Conservation (phyloP, 2,113 vertebrate genomes). For the Neofelis nebulosa region DNA sequence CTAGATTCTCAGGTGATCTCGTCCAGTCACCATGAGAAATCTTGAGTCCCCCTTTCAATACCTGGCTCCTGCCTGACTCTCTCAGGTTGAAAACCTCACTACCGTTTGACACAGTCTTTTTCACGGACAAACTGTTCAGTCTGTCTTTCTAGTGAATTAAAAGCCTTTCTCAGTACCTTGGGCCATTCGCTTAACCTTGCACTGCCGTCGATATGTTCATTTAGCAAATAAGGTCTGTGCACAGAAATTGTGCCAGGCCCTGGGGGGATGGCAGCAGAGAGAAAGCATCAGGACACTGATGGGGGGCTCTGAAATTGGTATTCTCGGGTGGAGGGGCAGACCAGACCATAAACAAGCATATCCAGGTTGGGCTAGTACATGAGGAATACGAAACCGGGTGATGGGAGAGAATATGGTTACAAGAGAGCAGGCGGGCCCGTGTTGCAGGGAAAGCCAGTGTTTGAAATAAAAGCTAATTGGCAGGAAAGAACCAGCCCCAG, state of each 20-base stretch:
- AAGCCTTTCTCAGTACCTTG: background rate
- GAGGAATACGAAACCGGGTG: background rate
- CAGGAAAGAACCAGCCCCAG: background rate
- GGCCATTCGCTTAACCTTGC: background rate
- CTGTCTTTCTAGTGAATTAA: background rate
- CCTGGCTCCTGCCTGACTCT: background rate
- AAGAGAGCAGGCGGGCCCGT: background rate
- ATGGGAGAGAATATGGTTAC: background rate
- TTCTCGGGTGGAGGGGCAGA: background rate
- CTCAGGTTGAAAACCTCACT: background rate
- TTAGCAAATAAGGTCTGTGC: background rate
- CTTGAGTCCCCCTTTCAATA: background rate
- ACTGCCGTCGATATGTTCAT: background rate
- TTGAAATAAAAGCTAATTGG: background rate
- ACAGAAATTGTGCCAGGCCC: background rate
- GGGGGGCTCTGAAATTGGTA: accelerated
- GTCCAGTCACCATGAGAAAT: background rate
- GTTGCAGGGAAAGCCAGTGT: background rate
- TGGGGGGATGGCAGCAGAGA: accelerated
- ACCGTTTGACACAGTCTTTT: background rate
- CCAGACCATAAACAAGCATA: background rate
- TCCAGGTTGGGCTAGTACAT: background rate
- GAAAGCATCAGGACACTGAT: too few species aligned
- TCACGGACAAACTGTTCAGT: background rate
- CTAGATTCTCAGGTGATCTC: background rate